Conservation (phyloP, 1,140 invertebrate species). For the Cecropterus lyciades region DNA sequence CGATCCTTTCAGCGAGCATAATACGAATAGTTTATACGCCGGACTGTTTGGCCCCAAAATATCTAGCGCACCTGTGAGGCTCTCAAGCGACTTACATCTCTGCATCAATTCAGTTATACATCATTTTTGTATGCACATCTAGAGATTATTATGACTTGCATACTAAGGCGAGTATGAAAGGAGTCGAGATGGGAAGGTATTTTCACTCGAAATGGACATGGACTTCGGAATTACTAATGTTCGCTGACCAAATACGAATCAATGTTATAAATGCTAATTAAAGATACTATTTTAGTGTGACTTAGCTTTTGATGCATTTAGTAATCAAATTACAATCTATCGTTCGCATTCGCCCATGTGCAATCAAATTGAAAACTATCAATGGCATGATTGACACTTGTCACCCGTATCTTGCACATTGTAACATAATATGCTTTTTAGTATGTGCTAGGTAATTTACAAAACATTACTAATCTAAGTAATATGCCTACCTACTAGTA, state of each 20-base stretch:
- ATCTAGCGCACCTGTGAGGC: conserved; percentile 14
- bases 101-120: neutral
- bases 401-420: too few species aligned
- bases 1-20: conserved; percentile 18
- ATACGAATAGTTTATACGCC: conserved; percentile 23
- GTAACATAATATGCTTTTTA: too few species aligned
- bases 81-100: neutral
- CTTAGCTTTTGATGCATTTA: too few species aligned
- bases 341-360: too few species aligned
- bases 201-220: conserved; percentile 33
- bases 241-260: conserved; percentile 28
- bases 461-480: too few species aligned
- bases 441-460: too few species aligned
- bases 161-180: conserved; percentile 26
- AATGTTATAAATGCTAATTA: too few species aligned
- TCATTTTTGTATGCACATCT: neutral
- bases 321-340: too few species aligned
- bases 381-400: too few species aligned
- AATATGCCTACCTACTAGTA: too few species aligned
- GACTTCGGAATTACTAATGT: conserved; percentile 28
- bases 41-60: conserved; percentile 34
- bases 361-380: too few species aligned
- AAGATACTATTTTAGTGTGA: too few species aligned
- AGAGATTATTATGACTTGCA: conserved; percentile 24
- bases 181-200: conserved; percentile 30